Conservation (phyloP, 1,140 invertebrate species). For the Theocolax elegans region DNA sequence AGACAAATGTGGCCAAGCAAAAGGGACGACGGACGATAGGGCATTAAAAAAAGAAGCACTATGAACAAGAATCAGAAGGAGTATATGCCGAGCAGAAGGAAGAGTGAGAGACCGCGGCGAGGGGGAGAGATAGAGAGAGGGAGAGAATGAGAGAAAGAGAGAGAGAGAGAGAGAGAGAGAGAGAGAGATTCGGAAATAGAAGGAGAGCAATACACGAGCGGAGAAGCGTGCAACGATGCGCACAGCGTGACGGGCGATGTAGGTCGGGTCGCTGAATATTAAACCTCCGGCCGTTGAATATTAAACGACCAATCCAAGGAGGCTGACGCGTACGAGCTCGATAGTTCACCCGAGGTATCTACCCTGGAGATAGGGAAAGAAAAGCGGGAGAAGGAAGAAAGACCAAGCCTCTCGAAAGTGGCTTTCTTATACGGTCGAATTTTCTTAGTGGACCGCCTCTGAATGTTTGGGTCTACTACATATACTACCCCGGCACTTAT, state of each 20-base stretch:
- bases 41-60: not conserved
- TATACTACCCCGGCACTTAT: not conserved
- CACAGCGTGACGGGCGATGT: slow-evolving; percentile 28
- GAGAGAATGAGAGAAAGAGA: slow-evolving; percentile 5
- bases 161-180: not conserved
- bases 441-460: slow-evolving; percentile 12
- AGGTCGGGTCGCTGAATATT: slow-evolving; percentile 44
- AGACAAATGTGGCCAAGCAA: slow-evolving; percentile 1
- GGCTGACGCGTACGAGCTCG: not conserved
- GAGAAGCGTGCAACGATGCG: not conserved
- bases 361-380: not conserved
- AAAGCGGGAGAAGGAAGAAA: not conserved
- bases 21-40: not conserved
- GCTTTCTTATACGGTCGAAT: slow-evolving; percentile 32
- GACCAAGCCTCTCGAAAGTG: slow-evolving; percentile 4
- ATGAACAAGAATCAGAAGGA: too few relatives aligned
- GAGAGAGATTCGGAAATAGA: not conserved
- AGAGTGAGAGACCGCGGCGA: not conserved
- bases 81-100: not conserved
- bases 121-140: not conserved
- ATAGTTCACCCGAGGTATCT: too few relatives aligned
- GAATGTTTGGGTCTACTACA: not conserved
- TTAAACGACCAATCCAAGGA: slow-evolving; percentile 41
- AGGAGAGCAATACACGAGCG: not conserved
- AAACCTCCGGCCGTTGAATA: slow-evolving; percentile 43